Conservation (phyloP, 2,888 invertebrate species). For the Leucophenga maculata region DNA sequence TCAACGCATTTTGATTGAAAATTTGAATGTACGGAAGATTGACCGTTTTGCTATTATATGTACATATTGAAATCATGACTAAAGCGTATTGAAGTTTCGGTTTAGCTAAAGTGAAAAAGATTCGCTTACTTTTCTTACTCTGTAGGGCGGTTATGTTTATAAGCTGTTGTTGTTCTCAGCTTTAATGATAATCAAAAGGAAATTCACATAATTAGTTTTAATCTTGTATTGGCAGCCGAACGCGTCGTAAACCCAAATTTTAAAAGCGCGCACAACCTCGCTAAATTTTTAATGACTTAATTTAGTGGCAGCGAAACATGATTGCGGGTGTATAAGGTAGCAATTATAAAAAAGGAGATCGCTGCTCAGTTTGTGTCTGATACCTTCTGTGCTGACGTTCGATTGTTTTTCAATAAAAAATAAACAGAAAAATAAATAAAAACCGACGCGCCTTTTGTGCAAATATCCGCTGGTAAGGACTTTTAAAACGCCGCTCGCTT, state of each 20-base stretch:
- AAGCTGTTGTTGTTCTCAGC: conserved; percentile 13
- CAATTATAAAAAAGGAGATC: conserved; percentile 40
- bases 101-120: background rate
- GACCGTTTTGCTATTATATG: too few species aligned
- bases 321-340: conserved; percentile 47
- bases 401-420: conserved; percentile 13
- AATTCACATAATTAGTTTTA: conserved; percentile 70
- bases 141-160: conserved; percentile 26
- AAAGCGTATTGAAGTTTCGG: conserved; percentile 26
- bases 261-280: conserved; percentile 41
- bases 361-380: background rate
- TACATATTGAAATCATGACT: background rate
- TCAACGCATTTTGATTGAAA: too few species aligned
- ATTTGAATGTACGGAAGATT: too few species aligned
- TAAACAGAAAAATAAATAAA: too few species aligned
- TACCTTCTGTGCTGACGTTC: conserved; percentile 31
- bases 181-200: conserved; percentile 55
- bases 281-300: conserved; percentile 66
- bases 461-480: conserved; percentile 12
- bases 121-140: background rate
- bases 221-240: conserved; percentile 33
- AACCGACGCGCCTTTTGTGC: background rate
- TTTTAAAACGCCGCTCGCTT: conserved; percentile 14
- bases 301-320: conserved; percentile 50
- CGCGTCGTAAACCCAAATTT: conserved; percentile 44